phyloP scores from a whole-genome alignment of 92 coral and sea anemone species.

The Actinostola sp. region DNA sequence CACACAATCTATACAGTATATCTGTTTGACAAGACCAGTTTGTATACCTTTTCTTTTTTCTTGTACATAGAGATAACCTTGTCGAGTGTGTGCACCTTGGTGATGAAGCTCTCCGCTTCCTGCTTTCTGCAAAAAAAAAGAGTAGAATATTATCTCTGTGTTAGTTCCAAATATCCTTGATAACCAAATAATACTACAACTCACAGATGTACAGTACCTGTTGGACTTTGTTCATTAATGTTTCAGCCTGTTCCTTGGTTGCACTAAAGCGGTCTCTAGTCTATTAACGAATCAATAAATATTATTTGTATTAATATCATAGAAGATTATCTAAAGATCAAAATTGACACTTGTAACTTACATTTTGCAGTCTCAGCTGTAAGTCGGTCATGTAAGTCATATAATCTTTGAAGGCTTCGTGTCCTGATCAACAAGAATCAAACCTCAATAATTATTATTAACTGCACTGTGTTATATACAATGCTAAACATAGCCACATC shows the following conservation, averaged over 20 bases:
- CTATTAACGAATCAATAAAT: constrained; percentile 41
- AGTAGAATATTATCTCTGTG: too few relatives aligned
- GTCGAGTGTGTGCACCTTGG: constrained; percentile 93
- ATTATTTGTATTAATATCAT: too few relatives aligned
- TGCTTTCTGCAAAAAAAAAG: constrained; percentile 73
- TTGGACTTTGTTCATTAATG: constrained; percentile 85
- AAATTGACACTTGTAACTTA: constrained; percentile 41
- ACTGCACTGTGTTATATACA: too few relatives aligned
- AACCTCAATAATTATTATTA: background rate
- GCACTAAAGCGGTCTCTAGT: constrained; percentile 96
- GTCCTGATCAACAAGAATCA: constrained; percentile 56
- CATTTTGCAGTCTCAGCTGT: constrained; percentile 95
- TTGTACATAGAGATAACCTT: constrained; percentile 94
- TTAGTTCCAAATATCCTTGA: too few relatives aligned
- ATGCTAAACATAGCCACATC: too few relatives aligned
- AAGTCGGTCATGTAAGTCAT: constrained; percentile 83
- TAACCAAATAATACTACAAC: too few relatives aligned
- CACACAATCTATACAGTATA: too few relatives aligned
- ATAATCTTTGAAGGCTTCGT: constrained; percentile 88
- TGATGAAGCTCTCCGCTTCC: constrained; percentile 91
- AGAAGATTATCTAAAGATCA: too few relatives aligned
- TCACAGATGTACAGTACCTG: constrained; percentile 51
- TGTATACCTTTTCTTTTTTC: constrained; percentile 82
- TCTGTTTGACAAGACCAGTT: background rate
- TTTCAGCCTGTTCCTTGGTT: constrained; percentile 89